A percentile compares a stretch with the other conserved stretches of the same genome.
Evolutionary conservation across 2,797 vertebrate species (phyloP).

Genomic region (Enteromius afrohamiltoni): DNA sequence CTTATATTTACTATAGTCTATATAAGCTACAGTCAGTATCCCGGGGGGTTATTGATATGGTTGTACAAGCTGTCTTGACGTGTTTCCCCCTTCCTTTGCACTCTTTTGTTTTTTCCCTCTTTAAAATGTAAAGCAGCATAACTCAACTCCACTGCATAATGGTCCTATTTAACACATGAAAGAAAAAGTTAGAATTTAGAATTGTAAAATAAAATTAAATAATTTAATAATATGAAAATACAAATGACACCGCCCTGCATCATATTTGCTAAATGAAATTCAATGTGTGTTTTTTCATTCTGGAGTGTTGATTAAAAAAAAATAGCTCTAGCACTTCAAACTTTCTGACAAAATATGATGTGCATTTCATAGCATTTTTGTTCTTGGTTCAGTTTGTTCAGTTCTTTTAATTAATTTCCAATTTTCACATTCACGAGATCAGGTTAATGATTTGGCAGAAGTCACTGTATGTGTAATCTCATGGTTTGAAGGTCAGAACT

Average conservation of each 20-base stretch:
- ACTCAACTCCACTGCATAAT: constrained; percentile 22
- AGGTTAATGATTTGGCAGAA: neutral
- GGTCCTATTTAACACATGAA: neutral
- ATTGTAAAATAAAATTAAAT: neutral
- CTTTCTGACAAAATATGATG: neutral
- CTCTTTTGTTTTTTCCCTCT: constrained; percentile 7
- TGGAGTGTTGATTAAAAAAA: neutral
- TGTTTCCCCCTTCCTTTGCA: neutral
- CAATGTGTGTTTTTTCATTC: neutral
- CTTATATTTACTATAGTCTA: too few relatives aligned
- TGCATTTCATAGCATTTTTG: neutral
- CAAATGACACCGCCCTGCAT: neutral
- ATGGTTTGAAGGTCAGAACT: neutral
- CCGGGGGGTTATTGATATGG: neutral
- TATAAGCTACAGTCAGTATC: neutral
- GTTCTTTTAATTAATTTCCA: neutral
- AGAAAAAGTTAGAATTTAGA: neutral
- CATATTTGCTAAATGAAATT: neutral
- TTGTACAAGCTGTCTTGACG: constrained; percentile 21
- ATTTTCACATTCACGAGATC: neutral
- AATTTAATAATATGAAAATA: neutral
- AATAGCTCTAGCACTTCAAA: neutral
- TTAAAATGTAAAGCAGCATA: constrained; percentile 37
- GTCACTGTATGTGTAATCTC: neutral
- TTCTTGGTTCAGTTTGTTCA: neutral